phyloP scores from a whole-genome alignment of 1,140 invertebrate species.

The Cyrtorhinus lividipennis region DNA sequence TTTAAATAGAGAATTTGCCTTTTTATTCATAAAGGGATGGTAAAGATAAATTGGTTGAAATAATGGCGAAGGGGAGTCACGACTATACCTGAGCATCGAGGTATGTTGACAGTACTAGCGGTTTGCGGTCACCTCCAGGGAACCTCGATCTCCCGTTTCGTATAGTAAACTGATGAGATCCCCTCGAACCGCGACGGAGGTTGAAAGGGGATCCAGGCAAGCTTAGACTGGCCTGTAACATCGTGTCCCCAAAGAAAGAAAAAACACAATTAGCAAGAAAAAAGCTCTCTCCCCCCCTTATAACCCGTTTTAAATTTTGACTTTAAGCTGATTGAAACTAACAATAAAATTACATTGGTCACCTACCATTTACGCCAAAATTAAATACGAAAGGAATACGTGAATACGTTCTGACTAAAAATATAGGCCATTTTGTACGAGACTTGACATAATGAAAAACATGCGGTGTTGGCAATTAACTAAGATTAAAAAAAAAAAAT shows the following conservation, averaged over 20 bases:
- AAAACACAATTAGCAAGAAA: neutral
- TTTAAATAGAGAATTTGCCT: too few relatives aligned
- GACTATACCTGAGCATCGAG: slow-evolving; percentile 55
- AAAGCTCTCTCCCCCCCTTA: neutral
- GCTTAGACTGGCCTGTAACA: slow-evolving; percentile 78
- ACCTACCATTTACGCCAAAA: neutral
- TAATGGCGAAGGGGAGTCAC: neutral
- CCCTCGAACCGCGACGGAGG: slow-evolving; percentile 69
- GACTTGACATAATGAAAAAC: too few relatives aligned
- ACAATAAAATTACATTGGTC: neutral
- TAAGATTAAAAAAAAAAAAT: too few relatives aligned
- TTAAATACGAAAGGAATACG: too few relatives aligned
- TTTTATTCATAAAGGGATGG: too few relatives aligned
- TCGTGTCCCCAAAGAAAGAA: slow-evolving; percentile 3
- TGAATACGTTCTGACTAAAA: too few relatives aligned
- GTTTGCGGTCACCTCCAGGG: slow-evolving; percentile 73
- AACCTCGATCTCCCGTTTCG: slow-evolving; percentile 55
- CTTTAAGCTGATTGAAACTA: too few relatives aligned
- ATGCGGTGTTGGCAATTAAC: too few relatives aligned
- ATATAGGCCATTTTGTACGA: too few relatives aligned
- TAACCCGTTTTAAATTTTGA: too few relatives aligned
- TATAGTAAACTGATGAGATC: slow-evolving; percentile 82
- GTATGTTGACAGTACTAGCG: slow-evolving; percentile 84
- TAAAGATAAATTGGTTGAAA: too few relatives aligned
- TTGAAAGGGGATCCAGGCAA: slow-evolving; percentile 94